phyloP scores from a whole-genome alignment of 2,888 invertebrate species.

The Trachelus stipa region DNA sequence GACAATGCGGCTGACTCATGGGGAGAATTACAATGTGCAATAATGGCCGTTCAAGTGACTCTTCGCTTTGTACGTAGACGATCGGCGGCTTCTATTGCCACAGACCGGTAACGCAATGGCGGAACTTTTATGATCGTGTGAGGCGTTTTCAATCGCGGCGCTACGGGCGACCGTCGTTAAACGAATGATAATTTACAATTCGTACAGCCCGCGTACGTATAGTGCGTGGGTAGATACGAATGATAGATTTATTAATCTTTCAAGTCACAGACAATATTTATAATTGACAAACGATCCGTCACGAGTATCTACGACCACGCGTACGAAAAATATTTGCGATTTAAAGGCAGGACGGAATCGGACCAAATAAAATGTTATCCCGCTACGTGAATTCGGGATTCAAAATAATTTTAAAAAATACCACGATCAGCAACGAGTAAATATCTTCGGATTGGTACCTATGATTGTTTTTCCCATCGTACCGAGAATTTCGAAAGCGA shows the following conservation, averaged over 20 bases:
- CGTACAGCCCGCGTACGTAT: not conserved
- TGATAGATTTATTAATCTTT: not conserved
- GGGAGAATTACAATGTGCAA: not conserved
- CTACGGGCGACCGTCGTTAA: constrained; percentile 4
- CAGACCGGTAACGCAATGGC: not conserved
- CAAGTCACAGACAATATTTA: not conserved
- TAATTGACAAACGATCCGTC: not conserved
- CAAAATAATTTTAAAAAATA: not conserved
- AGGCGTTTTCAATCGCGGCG: not conserved
- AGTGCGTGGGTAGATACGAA: not conserved
- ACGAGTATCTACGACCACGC: not conserved
- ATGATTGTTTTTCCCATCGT: not conserved
- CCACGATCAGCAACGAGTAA: not conserved
- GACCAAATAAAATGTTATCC: not conserved
- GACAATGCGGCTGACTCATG: not conserved
- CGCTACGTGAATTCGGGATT: not conserved
- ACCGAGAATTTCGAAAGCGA: not conserved
- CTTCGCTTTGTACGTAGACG: not conserved
- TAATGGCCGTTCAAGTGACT: not conserved
- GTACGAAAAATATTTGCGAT: not conserved
- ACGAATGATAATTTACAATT: constrained; percentile 7
- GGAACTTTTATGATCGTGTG: not conserved
- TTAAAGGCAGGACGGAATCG: not conserved
- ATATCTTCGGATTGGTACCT: not conserved
- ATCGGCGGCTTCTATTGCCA: not conserved